These are phyloP conservation scores for Pantherophis guttatus DNA, from an alignment of 2,113 vertebrate genomes.

Conservation along the genomic window DNA sequence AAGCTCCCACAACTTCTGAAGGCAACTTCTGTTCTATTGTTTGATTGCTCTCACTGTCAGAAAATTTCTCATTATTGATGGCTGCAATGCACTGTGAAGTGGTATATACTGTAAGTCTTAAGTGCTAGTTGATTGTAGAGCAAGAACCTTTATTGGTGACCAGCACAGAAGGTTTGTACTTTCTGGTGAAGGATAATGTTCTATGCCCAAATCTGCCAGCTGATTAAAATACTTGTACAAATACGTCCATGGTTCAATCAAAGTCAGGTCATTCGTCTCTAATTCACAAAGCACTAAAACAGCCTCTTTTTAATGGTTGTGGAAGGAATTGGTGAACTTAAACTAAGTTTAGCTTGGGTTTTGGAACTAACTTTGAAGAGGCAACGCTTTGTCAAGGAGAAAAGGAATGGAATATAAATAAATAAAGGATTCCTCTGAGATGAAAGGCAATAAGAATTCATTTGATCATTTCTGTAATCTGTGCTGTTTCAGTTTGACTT, in stretches of 20 bases:
- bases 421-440: not conserved
- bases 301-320: not conserved
- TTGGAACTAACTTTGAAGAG: not conserved
- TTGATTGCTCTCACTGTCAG: too few relatives aligned
- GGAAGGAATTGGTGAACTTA: not conserved
- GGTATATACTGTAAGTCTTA: not conserved
- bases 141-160: not conserved
- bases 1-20: too few relatives aligned
- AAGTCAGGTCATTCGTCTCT: not conserved
- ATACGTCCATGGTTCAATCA: not conserved
- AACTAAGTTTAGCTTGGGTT: not conserved
- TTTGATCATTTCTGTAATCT: constrained; percentile 36
- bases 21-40: too few relatives aligned
- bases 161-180: not conserved
- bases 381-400: not conserved
- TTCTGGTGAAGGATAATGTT: not conserved
- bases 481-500: constrained; percentile 89
- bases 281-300: not conserved
- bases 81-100: not conserved
- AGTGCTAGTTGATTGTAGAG: not conserved
- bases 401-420: not conserved
- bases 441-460: constrained; percentile 4
- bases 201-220: not conserved
- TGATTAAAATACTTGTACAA: not conserved
- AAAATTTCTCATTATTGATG: too few relatives aligned